Evolutionary conservation across 1,140 invertebrate genomes (phyloP).

Genomic region (Caenorhabditis tropicalis): DNA sequence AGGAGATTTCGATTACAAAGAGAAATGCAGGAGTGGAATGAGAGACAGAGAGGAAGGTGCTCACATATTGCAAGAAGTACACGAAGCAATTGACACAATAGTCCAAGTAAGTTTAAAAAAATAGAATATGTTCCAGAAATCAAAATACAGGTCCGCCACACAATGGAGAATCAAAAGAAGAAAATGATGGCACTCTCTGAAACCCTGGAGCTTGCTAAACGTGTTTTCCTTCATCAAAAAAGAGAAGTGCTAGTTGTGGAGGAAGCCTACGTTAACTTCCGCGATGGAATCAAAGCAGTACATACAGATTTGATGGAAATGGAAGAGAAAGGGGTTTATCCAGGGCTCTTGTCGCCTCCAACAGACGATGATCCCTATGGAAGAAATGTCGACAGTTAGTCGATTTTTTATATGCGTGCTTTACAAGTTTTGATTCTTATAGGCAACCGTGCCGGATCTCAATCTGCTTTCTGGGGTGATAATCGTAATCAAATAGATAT

Average conservation of each 20-base stretch:
- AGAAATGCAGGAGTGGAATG: conserved; percentile 3
- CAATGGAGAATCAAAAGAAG: conserved; percentile 47
- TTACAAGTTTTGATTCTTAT: neutral
- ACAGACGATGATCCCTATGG: neutral
- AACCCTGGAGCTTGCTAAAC: conserved; percentile 51
- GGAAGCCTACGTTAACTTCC: conserved; percentile 55
- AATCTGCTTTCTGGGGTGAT: conserved; percentile 10
- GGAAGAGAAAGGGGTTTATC: conserved; percentile 39
- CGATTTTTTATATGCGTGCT: neutral
- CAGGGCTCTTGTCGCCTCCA: conserved; percentile 23
- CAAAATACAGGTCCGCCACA: conserved; percentile 16
- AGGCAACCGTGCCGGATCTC: neutral
- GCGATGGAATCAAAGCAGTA: conserved; percentile 27
- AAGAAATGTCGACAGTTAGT: neutral
- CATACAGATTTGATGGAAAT: neutral
- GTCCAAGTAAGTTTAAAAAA: conserved; percentile 44
- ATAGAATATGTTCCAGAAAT: conserved; percentile 39
- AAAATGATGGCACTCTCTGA: conserved; percentile 60
- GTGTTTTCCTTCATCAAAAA: conserved; percentile 59
- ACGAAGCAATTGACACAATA: conserved; percentile 57
- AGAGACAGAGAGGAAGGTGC: conserved; percentile 56
- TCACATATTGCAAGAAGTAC: conserved; percentile 58
- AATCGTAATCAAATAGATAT: conserved; percentile 55
- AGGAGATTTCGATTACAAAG: neutral
- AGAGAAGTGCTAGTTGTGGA: conserved; percentile 64